Evolutionary conservation across 2,888 invertebrate genomes (phyloP), one percentile per base, ranked within the genome.

Genomic region (Amblyjoppa fuscipennis): DNA sequence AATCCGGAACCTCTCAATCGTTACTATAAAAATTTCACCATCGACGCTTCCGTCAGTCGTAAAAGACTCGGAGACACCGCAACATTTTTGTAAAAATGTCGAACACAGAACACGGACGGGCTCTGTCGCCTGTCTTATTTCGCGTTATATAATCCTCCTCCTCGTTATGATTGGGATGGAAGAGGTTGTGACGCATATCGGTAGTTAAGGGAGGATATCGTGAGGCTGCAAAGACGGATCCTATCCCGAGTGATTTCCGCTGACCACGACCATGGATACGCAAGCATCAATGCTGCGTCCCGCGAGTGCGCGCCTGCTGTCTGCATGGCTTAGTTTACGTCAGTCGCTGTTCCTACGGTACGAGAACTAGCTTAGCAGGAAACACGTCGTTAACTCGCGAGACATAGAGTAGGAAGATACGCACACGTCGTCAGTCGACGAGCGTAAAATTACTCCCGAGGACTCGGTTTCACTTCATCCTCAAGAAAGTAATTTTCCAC

Each of bases 1-100:
- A 89, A 77, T 86, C 84, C 70, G 81, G 76, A 89, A 83, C 81
- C 78, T 84, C 49, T 86, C 89, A 88, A 88, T 88, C 78, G 87
- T 61, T 75, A 51, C 77, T 69, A 87, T 87, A 88, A 89, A 88
- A 88, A 51, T 84, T 82, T 84, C 61, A 68, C 77, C 61, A 81
- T 84, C 61, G 73, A 84, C 81, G 74, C 77, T 81, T 84, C 84
- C 84, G 81, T 68, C 71, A 38, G 38, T 77, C 81, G 81, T 84
- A 77, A 84, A 84, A 84, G 73, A 41, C 28, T 49, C 38, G 31
- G 53, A 16, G 79, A 49, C 45, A 41, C 70, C 45, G 20, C 51
- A 75, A 84, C 70, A 71, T 71, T 80, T 80, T 59, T 76, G 76
- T 59, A 71, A 77, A 76, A 82, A 82, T 53, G 1, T 31, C 13